Evolutionary conservation across 2,888 invertebrate species (phyloP).

Genomic region (Drosophila parthenogenetica): DNA sequence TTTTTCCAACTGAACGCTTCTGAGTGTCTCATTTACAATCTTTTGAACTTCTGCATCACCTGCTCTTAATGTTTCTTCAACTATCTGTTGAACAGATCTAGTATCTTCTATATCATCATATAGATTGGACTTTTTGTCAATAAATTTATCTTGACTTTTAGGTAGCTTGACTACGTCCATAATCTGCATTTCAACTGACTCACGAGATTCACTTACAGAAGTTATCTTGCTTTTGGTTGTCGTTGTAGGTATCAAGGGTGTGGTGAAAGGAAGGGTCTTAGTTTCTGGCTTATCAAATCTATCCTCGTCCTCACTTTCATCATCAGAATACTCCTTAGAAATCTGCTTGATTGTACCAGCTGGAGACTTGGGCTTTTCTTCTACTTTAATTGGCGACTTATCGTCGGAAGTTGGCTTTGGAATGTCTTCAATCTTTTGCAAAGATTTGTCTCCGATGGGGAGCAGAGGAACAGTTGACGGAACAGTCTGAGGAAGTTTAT

Average conservation of each 20-base stretch:
- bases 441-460: neutral
- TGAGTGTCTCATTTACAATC: slow-evolving; percentile 65
- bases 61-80: slow-evolving; percentile 68
- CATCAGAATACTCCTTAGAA: neutral
- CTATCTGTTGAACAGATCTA: slow-evolving; percentile 68
- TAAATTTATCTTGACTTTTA: neutral
- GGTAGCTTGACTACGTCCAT: neutral
- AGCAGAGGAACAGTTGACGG: neutral
- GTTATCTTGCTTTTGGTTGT: neutral
- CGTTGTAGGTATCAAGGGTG: neutral
- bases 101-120: slow-evolving; percentile 33
- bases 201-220: neutral
- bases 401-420: neutral
- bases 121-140: neutral
- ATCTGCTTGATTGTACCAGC: slow-evolving; percentile 8
- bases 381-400: slow-evolving; percentile 13
- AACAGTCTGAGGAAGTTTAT: neutral
- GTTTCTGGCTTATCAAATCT: slow-evolving; percentile 1
- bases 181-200: slow-evolving; percentile 1
- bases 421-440: slow-evolving; percentile 15
- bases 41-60: slow-evolving; percentile 67
- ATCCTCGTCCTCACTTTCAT: slow-evolving; percentile 5
- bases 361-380: slow-evolving; percentile 18
- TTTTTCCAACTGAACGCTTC: slow-evolving; percentile 38
- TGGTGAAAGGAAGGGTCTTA: neutral